Conservation (phyloP, 2,113 vertebrate species). For the Oostethus manadensis region DNA sequence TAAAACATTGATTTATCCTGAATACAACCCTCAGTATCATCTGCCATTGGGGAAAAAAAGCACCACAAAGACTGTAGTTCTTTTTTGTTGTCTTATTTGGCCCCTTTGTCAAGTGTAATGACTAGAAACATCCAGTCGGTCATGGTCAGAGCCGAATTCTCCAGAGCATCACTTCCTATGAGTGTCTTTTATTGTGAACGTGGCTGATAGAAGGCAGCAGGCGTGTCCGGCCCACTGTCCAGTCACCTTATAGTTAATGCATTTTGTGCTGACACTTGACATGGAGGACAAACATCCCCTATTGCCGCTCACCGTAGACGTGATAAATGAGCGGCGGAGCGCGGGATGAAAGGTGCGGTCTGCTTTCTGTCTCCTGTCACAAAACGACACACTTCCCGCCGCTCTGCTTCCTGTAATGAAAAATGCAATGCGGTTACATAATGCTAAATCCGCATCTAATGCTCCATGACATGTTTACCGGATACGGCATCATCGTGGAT, state of each 20-base stretch:
- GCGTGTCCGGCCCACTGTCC: constrained; percentile 27
- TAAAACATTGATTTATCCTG: too few species aligned
- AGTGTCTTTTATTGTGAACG: constrained; percentile 18
- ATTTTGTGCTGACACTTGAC: constrained; percentile 42
- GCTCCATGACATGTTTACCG: constrained; percentile 4
- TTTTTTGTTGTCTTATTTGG: too few species aligned
- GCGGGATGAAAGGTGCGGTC: constrained; percentile 42
- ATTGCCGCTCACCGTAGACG: constrained; percentile 15
- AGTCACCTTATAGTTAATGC: constrained; percentile 25
- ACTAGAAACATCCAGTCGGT: constrained; percentile 28
- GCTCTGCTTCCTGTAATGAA: constrained; percentile 18
- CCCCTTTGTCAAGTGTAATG: constrained; percentile 32
- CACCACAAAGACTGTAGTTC: too few species aligned
- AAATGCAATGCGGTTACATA: constrained; percentile 28
- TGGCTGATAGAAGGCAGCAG: constrained; percentile 29
- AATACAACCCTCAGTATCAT: too few species aligned
- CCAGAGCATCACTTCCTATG: constrained; percentile 17
- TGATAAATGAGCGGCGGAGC: constrained; percentile 41
- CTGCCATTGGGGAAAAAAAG: too few species aligned
- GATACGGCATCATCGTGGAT: constrained; percentile 1
- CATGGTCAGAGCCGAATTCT: constrained; percentile 23
- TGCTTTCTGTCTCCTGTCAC: constrained; percentile 37
- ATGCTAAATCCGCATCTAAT: constrained; percentile 21
- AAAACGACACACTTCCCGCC: constrained; percentile 21
- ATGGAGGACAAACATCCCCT: constrained; percentile 42